Evolutionary conservation across 2,797 vertebrate genomes (phyloP), one percentile per base, ranked within the genome.

Genomic region (Carcharodon carcharias): DNA sequence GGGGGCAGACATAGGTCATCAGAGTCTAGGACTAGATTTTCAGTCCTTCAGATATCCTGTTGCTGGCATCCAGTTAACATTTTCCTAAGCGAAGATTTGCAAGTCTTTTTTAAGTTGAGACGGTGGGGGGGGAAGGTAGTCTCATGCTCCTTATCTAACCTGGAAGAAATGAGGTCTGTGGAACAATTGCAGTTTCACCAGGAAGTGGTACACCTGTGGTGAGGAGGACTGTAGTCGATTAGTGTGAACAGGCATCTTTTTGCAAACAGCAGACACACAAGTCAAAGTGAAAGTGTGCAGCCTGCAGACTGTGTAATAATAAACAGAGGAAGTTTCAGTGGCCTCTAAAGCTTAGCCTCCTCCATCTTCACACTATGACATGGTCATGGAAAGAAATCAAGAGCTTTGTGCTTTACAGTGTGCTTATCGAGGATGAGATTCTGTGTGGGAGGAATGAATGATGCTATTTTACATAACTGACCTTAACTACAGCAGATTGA

Each of bases 241-340:
- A 45, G 21, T 8, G 40, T 50, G 28, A 8, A 21, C 54, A 4
- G 21, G 87, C 23, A 9, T 92, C 7, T 92, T 14, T 65, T 67
- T 40, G 63, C n/a, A 45, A 67, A 12, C n/a, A 45, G 56, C 58
- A 61, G 35, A 16, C 58, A n/a, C 88, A 9, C 61, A 40, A 93
- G 63, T 93, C 91, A 93, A 93, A 93, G 63, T 65, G 91, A 93
- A 67, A 93, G 91, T 65, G n/a, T 67, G 23, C 16, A 28, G 63
- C 63, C 40, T 40, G 40, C 40, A 93, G n/a, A 67, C 35, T 12
- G n/a, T 35, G 16, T 93, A 67, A 63, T 93, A 35, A 67, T 9
- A 93, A 63, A n/a, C 7, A 21, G 14, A 65, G 91, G 21, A 45
- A 16, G 91, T 26, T 93, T 92, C 89, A 40, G 31, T 92, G 16